Conservation (phyloP, 2,888 invertebrate genomes). For the Anorthoa munda region DNA sequence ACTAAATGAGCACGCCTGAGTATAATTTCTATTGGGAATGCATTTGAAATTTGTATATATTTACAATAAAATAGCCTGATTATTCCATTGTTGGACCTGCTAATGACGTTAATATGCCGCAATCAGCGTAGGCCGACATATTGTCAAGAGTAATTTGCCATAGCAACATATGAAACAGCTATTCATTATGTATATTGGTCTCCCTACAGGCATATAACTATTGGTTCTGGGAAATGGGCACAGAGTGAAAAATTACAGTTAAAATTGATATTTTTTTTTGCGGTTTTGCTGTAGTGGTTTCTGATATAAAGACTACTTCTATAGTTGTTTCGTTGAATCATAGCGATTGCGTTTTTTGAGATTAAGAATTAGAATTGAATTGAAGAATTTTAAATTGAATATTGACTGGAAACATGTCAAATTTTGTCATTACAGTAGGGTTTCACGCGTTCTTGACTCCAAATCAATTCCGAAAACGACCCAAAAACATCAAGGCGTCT, state of each 20-base stretch:
- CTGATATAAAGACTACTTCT: background rate
- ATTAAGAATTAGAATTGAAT: too few species aligned
- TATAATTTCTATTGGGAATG: constrained; percentile 19
- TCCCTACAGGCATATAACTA: constrained; percentile 22
- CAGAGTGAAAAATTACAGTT: background rate
- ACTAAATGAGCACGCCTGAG: constrained; percentile 2
- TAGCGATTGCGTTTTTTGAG: too few species aligned
- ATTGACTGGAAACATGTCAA: too few species aligned
- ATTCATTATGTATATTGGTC: constrained; percentile 39
- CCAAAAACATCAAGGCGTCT: too few species aligned
- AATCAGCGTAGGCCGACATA: constrained; percentile 42
- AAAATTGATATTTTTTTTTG: constrained; percentile 6
- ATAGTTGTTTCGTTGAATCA: too few species aligned
- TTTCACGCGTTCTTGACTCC: too few species aligned
- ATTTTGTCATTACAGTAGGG: too few species aligned
- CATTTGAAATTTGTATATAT: constrained; percentile 31
- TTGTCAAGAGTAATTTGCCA: constrained; percentile 45
- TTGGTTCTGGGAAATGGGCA: constrained; percentile 10
- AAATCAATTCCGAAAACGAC: too few species aligned
- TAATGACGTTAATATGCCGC: constrained; percentile 44
- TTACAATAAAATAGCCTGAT: constrained; percentile 28
- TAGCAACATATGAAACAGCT: constrained; percentile 28
- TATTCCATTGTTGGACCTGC: constrained; percentile 16
- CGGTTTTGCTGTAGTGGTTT: background rate
- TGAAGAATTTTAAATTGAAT: too few species aligned